Evolutionary conservation across 2,888 invertebrate genomes (phyloP), one percentile per base, ranked within the genome.

Genomic region (Eupithecia pulchellata): DNA sequence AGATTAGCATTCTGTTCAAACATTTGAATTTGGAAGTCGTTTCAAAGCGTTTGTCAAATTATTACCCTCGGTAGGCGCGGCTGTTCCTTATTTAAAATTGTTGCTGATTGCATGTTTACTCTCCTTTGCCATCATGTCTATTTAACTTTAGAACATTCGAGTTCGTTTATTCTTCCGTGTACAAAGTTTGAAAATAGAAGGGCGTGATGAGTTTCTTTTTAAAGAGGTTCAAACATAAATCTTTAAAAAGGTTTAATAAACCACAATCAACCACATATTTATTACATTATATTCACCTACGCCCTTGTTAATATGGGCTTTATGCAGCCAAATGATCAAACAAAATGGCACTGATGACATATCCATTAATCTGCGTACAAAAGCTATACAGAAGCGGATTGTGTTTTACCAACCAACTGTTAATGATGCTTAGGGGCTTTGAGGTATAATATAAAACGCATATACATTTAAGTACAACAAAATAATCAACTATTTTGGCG

Each of bases 51-150:
- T 78, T 78, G 78, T 78, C 76, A 77, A 77, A 78, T 78, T 78
- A 60, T 30, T 60, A 76, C 76, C 75, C 69, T 71, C 75, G 52
- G 72, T 71, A 73, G 72, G 68, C 72, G 67, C 70, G 73, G 72
- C 69, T 71, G 81, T 89, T 91, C 89, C 89, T 90, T 91, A 88
- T 91, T 91, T 90, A 89, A 92, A 93, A 90, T 89, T 79, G 86
- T 85, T 87, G 86, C 90, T 93, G 93, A 93, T 92, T 93, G 92
- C 93, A 89, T 93, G 91, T 93, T 93, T 92, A 90, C 92, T 89
- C 90, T 91, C 84, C 88, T 88, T 84, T 87, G 92, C 64, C 72
- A 60, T 64, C 64, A 64, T 88, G 89, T 89, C 87, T 91, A 90
- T 91, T 88, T 89, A 92, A 89, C 91, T 80, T 78, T 68, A 86